Conservation (phyloP, 2,797 vertebrate genomes). For the Epinephelus awoara region DNA sequence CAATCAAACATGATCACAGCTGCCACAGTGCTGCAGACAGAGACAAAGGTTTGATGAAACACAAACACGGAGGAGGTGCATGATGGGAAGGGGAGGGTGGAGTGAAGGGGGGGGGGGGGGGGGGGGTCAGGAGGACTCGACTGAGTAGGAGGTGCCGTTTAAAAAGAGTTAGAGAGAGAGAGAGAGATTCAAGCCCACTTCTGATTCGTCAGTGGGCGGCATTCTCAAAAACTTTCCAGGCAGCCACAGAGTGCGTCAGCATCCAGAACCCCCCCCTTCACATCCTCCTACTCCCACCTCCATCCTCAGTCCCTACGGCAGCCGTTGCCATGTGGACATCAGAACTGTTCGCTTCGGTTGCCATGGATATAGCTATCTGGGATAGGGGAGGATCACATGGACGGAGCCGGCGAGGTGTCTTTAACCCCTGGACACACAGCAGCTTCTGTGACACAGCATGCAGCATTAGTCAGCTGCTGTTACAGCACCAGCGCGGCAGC, state of each 20-base stretch:
- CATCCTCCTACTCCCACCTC: constrained; percentile 55
- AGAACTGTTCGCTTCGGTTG: constrained; percentile 67
- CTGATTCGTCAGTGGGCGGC: constrained; percentile 74
- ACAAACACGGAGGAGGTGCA: constrained; percentile 76
- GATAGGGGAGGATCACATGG: constrained; percentile 62
- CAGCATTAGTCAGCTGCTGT: constrained; percentile 56
- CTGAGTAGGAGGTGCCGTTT: constrained; percentile 76
- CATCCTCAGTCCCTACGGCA: constrained; percentile 67
- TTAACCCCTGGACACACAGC: constrained; percentile 63
- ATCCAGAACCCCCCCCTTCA: constrained; percentile 34
- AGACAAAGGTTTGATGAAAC: constrained; percentile 79
- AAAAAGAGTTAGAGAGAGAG: constrained; percentile 55
- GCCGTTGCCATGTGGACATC: constrained; percentile 80
- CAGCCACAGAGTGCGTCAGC: constrained; percentile 71
- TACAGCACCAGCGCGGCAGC: constrained; percentile 25
- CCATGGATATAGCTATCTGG: constrained; percentile 71
- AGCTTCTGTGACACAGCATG: constrained; percentile 57
- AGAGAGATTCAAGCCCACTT: constrained; percentile 66
- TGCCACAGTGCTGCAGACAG: constrained; percentile 61
- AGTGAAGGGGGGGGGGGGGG: background rate
- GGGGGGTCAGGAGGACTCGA: constrained; percentile 64
- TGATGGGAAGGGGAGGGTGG: constrained; percentile 54
- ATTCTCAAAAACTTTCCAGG: constrained; percentile 75
- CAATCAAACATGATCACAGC: constrained; percentile 71
- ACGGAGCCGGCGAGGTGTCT: constrained; percentile 55